phyloP scores from a whole-genome alignment of 2,888 invertebrate genomes.

The Lathronympha strigana region DNA sequence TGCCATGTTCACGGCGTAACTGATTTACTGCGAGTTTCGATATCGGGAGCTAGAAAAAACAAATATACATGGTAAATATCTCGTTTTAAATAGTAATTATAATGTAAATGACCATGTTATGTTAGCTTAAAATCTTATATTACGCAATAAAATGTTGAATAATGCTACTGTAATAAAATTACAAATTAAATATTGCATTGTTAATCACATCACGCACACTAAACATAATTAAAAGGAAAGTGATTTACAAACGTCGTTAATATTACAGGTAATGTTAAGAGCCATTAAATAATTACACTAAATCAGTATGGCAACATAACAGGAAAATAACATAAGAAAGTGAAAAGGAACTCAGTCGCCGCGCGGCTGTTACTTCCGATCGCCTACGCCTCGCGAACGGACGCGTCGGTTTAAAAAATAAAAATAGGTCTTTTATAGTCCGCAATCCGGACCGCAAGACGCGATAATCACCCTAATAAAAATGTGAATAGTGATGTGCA shows the following conservation, averaged over 20 bases:
- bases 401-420: conserved; percentile 58
- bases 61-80: no score
- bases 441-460: conserved; percentile 35
- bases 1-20: no score
- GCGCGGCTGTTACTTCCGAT: conserved; percentile 72
- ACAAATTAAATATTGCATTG: conserved; percentile 15
- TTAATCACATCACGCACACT: conserved; percentile 52
- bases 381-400: conserved; percentile 63
- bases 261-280: conserved; percentile 33
- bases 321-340: conserved; percentile 61
- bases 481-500: conserved; percentile 54
- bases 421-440: conserved; percentile 43
- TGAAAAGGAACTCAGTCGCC: conserved; percentile 68
- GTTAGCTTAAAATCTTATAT: no score
- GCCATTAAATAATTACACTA: conserved; percentile 37
- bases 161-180: conserved; percentile 6
- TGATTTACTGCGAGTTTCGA: no score
- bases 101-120: no score
- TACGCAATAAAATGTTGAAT: not conserved
- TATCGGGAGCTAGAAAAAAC: no score
- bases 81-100: no score
- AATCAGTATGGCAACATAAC: conserved; percentile 48
- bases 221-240: conserved; percentile 25
- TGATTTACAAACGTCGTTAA: conserved; percentile 28
- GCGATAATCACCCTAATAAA: conserved; percentile 36